Percentiles rank a stretch among this genome's conserved stretches.
Conservation (phyloP, 2,888 invertebrate species). For the Agriopis aurantiaria region DNA sequence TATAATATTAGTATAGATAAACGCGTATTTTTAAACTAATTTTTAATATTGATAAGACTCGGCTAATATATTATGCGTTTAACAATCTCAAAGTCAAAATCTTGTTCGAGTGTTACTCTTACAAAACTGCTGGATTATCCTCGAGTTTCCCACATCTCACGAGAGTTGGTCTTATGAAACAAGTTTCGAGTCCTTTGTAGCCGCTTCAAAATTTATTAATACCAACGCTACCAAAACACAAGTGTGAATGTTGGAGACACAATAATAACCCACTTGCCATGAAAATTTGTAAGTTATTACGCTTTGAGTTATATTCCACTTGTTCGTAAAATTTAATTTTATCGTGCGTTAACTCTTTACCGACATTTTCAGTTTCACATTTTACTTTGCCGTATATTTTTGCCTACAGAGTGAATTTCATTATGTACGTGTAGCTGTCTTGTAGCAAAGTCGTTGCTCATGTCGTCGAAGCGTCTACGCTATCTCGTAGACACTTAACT, state of each 20-base stretch:
- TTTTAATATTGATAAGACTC: background rate
- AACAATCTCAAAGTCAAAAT: background rate
- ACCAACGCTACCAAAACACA: slow-evolving; percentile 32
- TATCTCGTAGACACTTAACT: slow-evolving; percentile 39
- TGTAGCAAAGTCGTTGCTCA: slow-evolving; percentile 46
- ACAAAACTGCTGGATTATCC: slow-evolving; percentile 21
- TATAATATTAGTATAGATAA: too few species aligned
- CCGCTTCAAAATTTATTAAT: slow-evolving; percentile 42
- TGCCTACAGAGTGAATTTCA: slow-evolving; percentile 44
- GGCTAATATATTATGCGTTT: background rate
- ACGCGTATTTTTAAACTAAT: background rate
- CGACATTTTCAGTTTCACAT: slow-evolving; percentile 17
- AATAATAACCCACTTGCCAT: slow-evolving; percentile 40
- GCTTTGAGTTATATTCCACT: slow-evolving; percentile 30
- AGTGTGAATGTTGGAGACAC: slow-evolving; percentile 38
- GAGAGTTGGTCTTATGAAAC: slow-evolving; percentile 32
- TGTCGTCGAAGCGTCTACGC: slow-evolving; percentile 36
- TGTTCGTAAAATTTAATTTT: slow-evolving; percentile 22
- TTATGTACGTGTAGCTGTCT: slow-evolving; percentile 37
- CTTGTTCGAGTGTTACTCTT: background rate
- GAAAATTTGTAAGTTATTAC: slow-evolving; percentile 27
- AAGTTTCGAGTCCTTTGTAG: slow-evolving; percentile 42
- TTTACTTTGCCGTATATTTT: slow-evolving; percentile 27
- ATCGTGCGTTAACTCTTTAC: slow-evolving; percentile 31
- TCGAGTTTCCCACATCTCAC: slow-evolving; percentile 20